Percentiles rank a stretch among this genome's conserved stretches.
Evolutionary conservation across 1,140 invertebrate genomes (phyloP).

Genomic region (Conus ventricosus): DNA sequence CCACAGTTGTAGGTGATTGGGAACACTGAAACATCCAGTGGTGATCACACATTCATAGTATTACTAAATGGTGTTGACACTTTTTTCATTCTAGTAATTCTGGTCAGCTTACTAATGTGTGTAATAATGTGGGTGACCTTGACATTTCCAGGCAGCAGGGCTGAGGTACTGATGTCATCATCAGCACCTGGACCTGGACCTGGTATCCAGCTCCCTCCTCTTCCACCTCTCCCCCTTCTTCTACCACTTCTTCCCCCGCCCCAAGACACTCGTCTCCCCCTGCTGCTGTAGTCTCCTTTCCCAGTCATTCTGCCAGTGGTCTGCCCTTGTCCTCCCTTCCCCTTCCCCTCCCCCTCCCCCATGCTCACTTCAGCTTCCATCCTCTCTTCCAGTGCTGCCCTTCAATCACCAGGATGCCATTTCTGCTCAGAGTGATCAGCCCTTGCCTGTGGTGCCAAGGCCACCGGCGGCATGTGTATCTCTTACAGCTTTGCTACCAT

Average conservation of each 20-base stretch:
- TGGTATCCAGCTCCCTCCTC: neutral
- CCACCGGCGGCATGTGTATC: too few species aligned
- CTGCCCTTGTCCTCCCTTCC: conserved; percentile 20
- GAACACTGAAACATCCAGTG: too few species aligned
- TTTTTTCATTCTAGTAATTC: too few species aligned
- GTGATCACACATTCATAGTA: too few species aligned
- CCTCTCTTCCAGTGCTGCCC: neutral
- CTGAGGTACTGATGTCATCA: neutral
- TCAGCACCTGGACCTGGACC: neutral
- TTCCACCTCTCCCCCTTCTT: conserved; percentile 23
- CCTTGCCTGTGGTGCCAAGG: too few species aligned
- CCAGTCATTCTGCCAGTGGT: neutral
- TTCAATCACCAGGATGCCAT: neutral
- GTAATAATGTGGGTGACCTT: too few species aligned
- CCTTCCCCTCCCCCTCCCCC: neutral
- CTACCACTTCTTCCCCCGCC: conserved; percentile 15
- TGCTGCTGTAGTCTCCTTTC: neutral
- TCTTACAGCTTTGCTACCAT: too few species aligned
- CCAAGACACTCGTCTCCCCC: neutral
- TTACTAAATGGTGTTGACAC: too few species aligned
- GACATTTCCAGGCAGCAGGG: neutral
- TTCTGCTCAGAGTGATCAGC: neutral
- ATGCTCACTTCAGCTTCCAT: neutral
- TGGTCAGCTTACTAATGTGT: too few species aligned
- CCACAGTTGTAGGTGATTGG: too few species aligned